Conservation (phyloP, 2,888 invertebrate genomes). For the Elegia similella region DNA sequence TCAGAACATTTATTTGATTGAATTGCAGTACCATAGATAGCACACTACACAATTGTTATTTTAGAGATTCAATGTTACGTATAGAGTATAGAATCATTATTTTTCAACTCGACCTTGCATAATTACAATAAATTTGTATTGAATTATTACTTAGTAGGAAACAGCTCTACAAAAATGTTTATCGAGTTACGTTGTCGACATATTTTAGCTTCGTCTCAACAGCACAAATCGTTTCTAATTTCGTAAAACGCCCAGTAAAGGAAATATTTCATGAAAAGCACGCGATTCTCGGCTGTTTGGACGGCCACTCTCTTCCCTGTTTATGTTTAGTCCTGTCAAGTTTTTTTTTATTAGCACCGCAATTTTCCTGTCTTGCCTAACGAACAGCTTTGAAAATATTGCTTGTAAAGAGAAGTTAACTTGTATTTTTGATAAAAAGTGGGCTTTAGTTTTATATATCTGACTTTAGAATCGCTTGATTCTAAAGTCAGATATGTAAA, state of each 20-base stretch:
- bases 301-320: constrained; percentile 1
- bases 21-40: too few relatives aligned
- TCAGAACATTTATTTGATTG: too few relatives aligned
- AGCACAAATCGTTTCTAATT: constrained; percentile 16
- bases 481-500: background rate
- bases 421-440: background rate
- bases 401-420: constrained; percentile 13
- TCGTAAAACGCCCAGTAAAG: constrained; percentile 7
- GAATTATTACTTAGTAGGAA: background rate
- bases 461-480: background rate
- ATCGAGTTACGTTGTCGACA: constrained; percentile 11
- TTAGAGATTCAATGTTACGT: too few relatives aligned
- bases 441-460: background rate
- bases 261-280: constrained; percentile 21
- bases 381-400: background rate
- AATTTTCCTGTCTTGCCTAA: constrained; percentile 11
- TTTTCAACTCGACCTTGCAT: too few relatives aligned
- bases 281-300: constrained; percentile 22
- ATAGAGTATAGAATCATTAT: too few relatives aligned
- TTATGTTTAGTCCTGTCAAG: constrained; percentile 7
- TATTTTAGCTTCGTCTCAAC: constrained; percentile 15
- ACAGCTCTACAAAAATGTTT: too few relatives aligned
- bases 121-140: too few relatives aligned
- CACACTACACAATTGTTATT: background rate
- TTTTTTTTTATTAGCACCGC: constrained; percentile 3